These are phyloP conservation scores for Enteromius argenteus DNA, from an alignment of 2,797 vertebrate species.

Conservation along the genomic window DNA sequence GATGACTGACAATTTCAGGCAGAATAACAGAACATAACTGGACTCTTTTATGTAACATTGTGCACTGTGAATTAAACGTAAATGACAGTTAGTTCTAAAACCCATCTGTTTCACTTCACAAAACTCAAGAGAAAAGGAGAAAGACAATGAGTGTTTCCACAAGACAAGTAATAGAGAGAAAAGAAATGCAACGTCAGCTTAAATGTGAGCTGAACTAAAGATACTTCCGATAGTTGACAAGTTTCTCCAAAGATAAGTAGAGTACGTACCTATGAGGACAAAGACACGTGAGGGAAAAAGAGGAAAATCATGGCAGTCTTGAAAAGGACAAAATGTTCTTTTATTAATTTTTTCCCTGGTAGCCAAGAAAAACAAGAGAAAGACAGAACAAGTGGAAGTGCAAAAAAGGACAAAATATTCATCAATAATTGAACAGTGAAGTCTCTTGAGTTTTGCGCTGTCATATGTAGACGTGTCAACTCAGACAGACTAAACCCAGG, in stretches of 20 bases:
- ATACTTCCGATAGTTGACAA: not conserved
- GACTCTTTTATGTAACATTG: not conserved
- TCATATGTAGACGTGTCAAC: conserved; percentile 45
- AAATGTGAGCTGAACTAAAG: conserved; percentile 1
- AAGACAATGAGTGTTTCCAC: not conserved
- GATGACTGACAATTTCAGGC: not conserved
- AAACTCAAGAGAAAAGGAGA: not conserved
- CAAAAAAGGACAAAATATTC: conserved; percentile 52
- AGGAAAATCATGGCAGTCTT: not conserved
- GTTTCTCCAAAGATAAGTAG: not conserved
- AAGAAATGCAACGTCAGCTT: not conserved
- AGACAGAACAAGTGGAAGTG: conserved; percentile 13
- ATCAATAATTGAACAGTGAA: conserved; percentile 56
- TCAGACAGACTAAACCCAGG: conserved; percentile 42
- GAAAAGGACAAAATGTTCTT: conserved; percentile 17
- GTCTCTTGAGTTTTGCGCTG: conserved; percentile 39
- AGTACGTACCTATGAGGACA: conserved; percentile 4
- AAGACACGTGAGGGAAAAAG: not conserved
- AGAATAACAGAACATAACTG: not conserved
- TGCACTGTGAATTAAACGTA: not conserved
- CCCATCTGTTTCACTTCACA: not conserved
- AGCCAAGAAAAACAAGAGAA: conserved; percentile 19
- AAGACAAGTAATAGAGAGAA: not conserved
- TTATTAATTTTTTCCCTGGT: not conserved
- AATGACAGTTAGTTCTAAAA: not conserved